Base-by-base conservation (phyloP, 1,140 invertebrate species). In the Eueides isabella region DNA sequence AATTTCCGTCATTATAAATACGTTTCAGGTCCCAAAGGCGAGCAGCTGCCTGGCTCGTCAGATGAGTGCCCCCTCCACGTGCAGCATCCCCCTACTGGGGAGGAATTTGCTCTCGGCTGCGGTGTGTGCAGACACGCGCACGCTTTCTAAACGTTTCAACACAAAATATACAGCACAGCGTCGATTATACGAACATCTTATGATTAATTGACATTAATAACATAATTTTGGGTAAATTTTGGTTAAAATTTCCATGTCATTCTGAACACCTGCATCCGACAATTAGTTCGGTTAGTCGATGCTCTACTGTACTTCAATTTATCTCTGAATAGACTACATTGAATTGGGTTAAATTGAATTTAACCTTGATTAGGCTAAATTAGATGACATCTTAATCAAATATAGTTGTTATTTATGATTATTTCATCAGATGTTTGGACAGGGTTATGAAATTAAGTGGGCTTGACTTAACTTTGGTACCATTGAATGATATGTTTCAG, bases 31-130 rank as follows among this genome's bases (percentile, higher is more conserved):
- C 97, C 98, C 0, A 97, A 98, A 94, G 97, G 97, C 6, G 97
- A 97, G 83, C 97, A 99, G 91, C 85, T 99, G 67, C 97, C 99
- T 79, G 98, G 98, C 19, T 84, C 87, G 0, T 31, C 85, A 2
- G 98, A 99, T 26, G 97, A 98, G 82, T 99, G 99, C 92, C 99
- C 99, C 0, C 94, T 99, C 7, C 97, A 99, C 92, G 96, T 99
- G 2, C 96, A 97, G 87, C 99, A 99, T 95, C 98, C 98, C 63
- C 96, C 98, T 9, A 99, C 99, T 0, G 99, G 99, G 35, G 98
- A 99, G 93, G 99, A 99, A 93, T 99, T 99, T 93, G 98, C 99
- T 66, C 95, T 99, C 12, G 99, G 99, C 74, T 99, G 99, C 94
- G 99, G 99, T 26, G 97, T 99, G 67, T 99, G 99, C 89, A 95